Evolutionary conservation across 2,113 vertebrate species (phyloP).

Genomic region (Budorcas taxicolor): DNA sequence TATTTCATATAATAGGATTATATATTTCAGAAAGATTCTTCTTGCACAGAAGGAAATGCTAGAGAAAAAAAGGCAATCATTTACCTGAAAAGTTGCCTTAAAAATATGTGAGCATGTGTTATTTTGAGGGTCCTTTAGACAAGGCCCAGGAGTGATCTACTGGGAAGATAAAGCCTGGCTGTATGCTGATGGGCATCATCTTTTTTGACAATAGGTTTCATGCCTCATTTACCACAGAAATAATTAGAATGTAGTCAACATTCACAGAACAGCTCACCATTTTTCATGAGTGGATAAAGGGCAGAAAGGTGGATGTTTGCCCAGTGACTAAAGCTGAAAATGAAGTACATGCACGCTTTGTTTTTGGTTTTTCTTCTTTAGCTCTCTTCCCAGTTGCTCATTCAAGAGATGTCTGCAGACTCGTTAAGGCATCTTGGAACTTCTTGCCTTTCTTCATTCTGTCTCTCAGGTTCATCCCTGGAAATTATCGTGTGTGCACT

Average conservation of each 20-base stretch:
- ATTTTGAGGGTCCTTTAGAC: not conserved
- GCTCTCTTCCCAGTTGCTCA: not conserved
- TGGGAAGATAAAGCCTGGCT: conserved; percentile 48
- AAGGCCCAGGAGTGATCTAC: conserved; percentile 11
- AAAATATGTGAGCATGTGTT: not conserved
- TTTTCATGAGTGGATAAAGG: conserved; percentile 47
- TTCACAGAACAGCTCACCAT: conserved; percentile 50
- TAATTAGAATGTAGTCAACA: conserved; percentile 62
- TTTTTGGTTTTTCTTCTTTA: not conserved
- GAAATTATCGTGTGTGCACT: not conserved
- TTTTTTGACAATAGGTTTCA: conserved; percentile 71
- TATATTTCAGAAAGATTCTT: not conserved
- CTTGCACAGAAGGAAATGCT: not conserved
- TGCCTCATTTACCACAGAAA: conserved; percentile 71
- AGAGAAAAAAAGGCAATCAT: rapidly evolving
- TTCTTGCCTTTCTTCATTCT: not conserved
- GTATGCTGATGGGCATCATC: not conserved
- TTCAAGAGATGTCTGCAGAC: not conserved
- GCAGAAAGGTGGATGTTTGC: not conserved
- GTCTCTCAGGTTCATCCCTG: not conserved
- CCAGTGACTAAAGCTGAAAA: not conserved
- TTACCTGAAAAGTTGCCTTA: not conserved
- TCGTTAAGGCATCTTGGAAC: not conserved
- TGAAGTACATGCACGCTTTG: rapidly evolving
- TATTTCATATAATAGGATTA: not conserved